phyloP scores from a whole-genome alignment of 2,797 vertebrate species.

The Myotis daubentonii region DNA sequence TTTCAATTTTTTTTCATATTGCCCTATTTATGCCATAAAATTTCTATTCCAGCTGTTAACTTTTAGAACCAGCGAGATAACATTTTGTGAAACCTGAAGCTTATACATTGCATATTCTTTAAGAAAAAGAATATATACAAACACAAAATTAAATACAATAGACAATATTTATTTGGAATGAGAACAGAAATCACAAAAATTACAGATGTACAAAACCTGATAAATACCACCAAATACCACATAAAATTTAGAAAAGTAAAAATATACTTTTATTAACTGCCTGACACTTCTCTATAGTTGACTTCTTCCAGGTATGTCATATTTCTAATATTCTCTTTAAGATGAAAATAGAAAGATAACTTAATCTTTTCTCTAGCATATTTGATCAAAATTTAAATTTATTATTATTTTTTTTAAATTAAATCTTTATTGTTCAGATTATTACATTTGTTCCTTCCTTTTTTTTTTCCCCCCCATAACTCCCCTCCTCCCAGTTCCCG shows the following conservation, averaged over 20 bases:
- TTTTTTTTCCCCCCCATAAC: too few species aligned
- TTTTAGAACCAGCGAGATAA: constrained; percentile 22
- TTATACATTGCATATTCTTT: neutral
- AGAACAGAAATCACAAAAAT: neutral
- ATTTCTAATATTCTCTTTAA: neutral
- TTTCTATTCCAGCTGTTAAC: constrained; percentile 18
- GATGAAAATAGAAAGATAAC: neutral
- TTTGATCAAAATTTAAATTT: constrained; percentile 1
- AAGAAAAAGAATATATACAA: constrained; percentile 3
- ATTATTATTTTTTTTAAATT: too few species aligned
- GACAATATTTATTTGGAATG: constrained; percentile 32
- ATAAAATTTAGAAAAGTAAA: constrained; percentile 24
- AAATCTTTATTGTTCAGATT: too few species aligned
- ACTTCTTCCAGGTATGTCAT: neutral
- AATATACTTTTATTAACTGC: neutral
- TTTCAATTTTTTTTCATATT: constrained; percentile 8
- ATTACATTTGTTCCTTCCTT: too few species aligned
- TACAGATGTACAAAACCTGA: neutral
- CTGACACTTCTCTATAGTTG: neutral
- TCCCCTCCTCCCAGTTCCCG: too few species aligned
- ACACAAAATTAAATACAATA: neutral
- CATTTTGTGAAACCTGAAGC: constrained; percentile 10
- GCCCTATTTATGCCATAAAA: constrained; percentile 26
- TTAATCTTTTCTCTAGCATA: neutral
- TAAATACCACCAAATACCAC: neutral